Evolutionary conservation across 1,140 invertebrate species (phyloP), one percentile per base, ranked within the genome.

Genomic region (Neodiprion pinetum): DNA sequence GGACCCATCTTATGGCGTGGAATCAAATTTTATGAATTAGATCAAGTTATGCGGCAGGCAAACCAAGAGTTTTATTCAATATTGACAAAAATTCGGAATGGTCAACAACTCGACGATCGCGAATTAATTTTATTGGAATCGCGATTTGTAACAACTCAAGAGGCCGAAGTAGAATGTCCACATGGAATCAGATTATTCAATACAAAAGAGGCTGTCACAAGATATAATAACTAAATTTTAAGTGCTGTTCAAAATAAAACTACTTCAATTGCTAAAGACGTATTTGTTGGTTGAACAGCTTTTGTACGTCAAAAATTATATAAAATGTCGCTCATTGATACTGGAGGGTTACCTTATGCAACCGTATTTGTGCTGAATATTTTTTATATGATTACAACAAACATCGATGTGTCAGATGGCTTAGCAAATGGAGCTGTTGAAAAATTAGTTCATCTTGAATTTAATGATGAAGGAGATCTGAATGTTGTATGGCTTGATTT

Each of bases 381-480:
- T 14, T 75, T 76, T 17, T 86, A 86, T 75, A 82, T 86, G 80
- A 78, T 87, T 67, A 84, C 80, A 2, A 75, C 75, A 50, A 86
- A 87, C 75, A 79, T 84, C 53, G 67, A 80, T 70, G 76, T 80
- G 2, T 10, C 40, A 23, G 83, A 86, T 76, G 84, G 84, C n/a
- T 78, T 85, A n/a, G 78, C 81, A 73, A 85, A 87, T 76, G 83
- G 83, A 1, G 73, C 79, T 71, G 80, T 78, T 75, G 82, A 83
- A 71, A 77, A 75, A 23, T 80, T 84, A 74, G 71, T 53, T 71
- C 67, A 78, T 7, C 77, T 84, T 71, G 76, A 80, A 74, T 77
- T 74, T 71, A 74, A 78, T 68, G 75, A 72, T 61, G 75, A 76
- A 65, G 77, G 79, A 75, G 71, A 17, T n/a, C 48, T 65, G 21